A percentile compares a stretch with the other conserved stretches of the same genome.
These are phyloP conservation scores for Catocala sponsa DNA, from an alignment of 2,888 invertebrate genomes.

Conservation along the genomic window DNA sequence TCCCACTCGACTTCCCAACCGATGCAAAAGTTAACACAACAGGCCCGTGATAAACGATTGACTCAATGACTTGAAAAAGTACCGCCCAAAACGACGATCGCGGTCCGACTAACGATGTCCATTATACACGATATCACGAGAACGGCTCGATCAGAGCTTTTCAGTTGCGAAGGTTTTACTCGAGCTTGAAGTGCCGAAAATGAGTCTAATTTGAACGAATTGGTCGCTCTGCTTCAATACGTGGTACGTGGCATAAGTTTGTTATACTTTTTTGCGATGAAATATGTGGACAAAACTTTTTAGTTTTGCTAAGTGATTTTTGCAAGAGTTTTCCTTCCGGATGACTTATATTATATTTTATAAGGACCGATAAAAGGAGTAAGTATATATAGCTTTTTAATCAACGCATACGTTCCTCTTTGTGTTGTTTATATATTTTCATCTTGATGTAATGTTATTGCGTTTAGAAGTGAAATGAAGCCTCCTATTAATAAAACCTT, in stretches of 20 bases:
- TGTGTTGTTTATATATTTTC: too few species aligned
- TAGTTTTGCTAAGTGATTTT: conserved; percentile 7
- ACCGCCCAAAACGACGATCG: conserved; percentile 80
- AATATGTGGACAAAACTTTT: conserved; percentile 14
- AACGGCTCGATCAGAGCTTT: conserved; percentile 61
- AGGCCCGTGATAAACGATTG: conserved; percentile 87
- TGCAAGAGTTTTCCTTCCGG: conserved; percentile 2
- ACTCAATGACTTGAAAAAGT: conserved; percentile 87
- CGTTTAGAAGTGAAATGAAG: too few species aligned
- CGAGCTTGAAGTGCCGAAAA: conserved; percentile 57
- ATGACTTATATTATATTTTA: background rate
- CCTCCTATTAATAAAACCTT: too few species aligned
- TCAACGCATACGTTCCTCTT: too few species aligned
- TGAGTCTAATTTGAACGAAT: conserved; percentile 70
- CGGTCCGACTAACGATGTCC: conserved; percentile 80
- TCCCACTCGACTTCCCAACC: conserved; percentile 52
- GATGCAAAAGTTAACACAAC: conserved; percentile 84
- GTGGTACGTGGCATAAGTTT: conserved; percentile 37
- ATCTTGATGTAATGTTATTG: too few species aligned
- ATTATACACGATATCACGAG: conserved; percentile 76
- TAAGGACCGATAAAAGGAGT: too few species aligned
- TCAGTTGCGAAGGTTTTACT: conserved; percentile 63
- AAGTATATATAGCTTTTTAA: too few species aligned
- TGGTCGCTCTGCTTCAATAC: conserved; percentile 50
- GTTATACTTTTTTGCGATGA: conserved; percentile 21